These are phyloP conservation scores for Macrochelys suwanniensis DNA, from an alignment of 2,797 vertebrate genomes.

Conservation along the genomic window DNA sequence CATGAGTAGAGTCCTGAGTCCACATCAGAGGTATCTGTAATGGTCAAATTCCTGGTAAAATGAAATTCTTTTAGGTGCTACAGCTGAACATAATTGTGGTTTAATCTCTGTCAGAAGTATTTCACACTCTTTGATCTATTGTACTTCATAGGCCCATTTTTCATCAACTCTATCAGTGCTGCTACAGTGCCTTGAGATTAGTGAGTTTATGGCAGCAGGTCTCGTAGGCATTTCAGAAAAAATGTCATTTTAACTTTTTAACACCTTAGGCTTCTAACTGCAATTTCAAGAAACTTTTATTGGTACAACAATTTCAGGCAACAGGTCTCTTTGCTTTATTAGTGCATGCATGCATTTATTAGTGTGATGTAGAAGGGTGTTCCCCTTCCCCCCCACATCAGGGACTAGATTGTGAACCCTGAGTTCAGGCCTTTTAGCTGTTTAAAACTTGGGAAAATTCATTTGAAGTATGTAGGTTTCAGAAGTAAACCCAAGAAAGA, in stretches of 20 bases:
- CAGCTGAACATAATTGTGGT: background rate
- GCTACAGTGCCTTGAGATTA: background rate
- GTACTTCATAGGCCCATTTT: background rate
- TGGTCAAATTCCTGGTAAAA: background rate
- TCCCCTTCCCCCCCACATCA: background rate
- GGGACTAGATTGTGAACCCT: background rate
- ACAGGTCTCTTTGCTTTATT: background rate
- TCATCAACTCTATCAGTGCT: background rate
- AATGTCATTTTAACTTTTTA: background rate
- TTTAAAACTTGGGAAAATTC: background rate
- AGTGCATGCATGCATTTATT: background rate
- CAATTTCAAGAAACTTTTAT: background rate
- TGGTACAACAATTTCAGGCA: background rate
- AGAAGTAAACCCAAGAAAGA: background rate
- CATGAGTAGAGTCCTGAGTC: background rate
- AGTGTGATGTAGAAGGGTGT: too few species aligned
- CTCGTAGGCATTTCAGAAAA: background rate
- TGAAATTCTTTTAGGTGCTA: background rate
- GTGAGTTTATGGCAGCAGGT: background rate
- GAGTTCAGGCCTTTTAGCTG: background rate
- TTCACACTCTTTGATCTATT: background rate
- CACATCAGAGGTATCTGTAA: background rate
- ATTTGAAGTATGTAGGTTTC: background rate
- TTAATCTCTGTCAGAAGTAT: conserved; percentile 25
- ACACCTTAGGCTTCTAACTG: background rate